Evolutionary conservation across 2,113 vertebrate species (phyloP).

Genomic region (Pedetes capensis): DNA sequence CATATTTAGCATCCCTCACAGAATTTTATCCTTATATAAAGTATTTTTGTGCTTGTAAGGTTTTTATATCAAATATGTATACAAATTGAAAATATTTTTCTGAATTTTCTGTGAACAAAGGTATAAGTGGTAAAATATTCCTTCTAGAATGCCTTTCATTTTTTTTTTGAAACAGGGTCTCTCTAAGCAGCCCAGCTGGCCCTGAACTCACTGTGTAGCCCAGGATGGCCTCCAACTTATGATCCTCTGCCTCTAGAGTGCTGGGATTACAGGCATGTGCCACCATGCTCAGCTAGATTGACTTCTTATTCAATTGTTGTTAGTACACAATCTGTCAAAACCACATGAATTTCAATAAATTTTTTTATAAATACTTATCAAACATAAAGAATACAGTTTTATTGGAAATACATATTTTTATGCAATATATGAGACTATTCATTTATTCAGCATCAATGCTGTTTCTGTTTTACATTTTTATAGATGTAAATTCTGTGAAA

Average conservation of each 20-base stretch:
- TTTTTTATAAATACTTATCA: constrained; percentile 35
- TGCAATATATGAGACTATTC: not conserved
- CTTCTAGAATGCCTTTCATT: not conserved
- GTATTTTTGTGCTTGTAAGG: constrained; percentile 33
- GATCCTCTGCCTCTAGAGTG: not conserved
- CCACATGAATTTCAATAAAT: not conserved
- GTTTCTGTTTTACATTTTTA: constrained; percentile 51
- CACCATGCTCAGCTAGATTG: not conserved
- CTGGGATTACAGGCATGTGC: not conserved
- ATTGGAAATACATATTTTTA: constrained; percentile 24
- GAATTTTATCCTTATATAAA: constrained; percentile 31
- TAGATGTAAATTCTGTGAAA: constrained; percentile 39
- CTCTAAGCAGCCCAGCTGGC: not conserved
- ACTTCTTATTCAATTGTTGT: not conserved
- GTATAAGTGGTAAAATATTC: constrained; percentile 28
- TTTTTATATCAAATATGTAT: not conserved
- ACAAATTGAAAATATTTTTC: constrained; percentile 1
- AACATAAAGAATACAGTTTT: constrained; percentile 47
- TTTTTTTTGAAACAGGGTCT: not conserved
- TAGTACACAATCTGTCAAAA: not conserved
- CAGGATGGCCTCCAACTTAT: not conserved
- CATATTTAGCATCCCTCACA: not conserved
- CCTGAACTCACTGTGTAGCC: no score
- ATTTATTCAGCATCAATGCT: constrained; percentile 13
- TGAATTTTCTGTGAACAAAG: constrained; percentile 42